A percentile compares a stretch with the other conserved stretches of the same genome.
These are phyloP conservation scores for Engraulis encrasicolus DNA, from an alignment of 2,113 vertebrate genomes.

Conservation along the genomic window DNA sequence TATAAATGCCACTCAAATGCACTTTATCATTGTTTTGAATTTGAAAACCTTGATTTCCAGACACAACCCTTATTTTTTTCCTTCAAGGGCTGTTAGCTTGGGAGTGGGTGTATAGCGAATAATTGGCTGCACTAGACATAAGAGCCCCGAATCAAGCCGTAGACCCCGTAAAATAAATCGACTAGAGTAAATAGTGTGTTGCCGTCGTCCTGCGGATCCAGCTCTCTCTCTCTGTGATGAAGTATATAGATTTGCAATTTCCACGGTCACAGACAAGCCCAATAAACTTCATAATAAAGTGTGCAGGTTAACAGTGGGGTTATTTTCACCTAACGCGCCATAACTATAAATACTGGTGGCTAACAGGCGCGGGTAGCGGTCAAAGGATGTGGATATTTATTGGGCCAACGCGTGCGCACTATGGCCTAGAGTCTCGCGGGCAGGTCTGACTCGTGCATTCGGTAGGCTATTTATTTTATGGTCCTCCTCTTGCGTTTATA, in stretches of 20 bases:
- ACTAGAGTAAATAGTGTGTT: slow-evolving; percentile 53
- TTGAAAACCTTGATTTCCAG: slow-evolving; percentile 23
- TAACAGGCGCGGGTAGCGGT: slow-evolving; percentile 48
- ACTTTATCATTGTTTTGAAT: background rate
- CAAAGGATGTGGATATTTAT: slow-evolving; percentile 39
- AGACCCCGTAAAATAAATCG: slow-evolving; percentile 58
- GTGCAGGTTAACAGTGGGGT: slow-evolving; percentile 54
- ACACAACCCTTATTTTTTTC: slow-evolving; percentile 46
- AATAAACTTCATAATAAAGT: slow-evolving; percentile 61
- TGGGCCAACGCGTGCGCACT: background rate
- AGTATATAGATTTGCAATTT: slow-evolving; percentile 63
- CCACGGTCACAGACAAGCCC: slow-evolving; percentile 55
- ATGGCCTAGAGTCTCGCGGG: slow-evolving; percentile 10
- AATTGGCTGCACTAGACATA: slow-evolving; percentile 51
- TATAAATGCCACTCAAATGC: background rate
- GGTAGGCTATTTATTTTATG: slow-evolving; percentile 53
- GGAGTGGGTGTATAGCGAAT: slow-evolving; percentile 27
- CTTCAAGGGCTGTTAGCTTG: slow-evolving; percentile 23
- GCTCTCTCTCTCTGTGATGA: slow-evolving; percentile 55
- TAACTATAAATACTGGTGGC: slow-evolving; percentile 54
- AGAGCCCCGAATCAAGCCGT: slow-evolving; percentile 45
- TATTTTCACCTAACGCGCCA: slow-evolving; percentile 51
- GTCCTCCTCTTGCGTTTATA: slow-evolving; percentile 44
- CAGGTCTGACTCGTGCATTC: slow-evolving; percentile 6
- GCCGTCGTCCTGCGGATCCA: slow-evolving; percentile 38